Evolutionary conservation across 1,140 invertebrate species (phyloP), one percentile per base, ranked within the genome.

Genomic region (Subanguina moxae): DNA sequence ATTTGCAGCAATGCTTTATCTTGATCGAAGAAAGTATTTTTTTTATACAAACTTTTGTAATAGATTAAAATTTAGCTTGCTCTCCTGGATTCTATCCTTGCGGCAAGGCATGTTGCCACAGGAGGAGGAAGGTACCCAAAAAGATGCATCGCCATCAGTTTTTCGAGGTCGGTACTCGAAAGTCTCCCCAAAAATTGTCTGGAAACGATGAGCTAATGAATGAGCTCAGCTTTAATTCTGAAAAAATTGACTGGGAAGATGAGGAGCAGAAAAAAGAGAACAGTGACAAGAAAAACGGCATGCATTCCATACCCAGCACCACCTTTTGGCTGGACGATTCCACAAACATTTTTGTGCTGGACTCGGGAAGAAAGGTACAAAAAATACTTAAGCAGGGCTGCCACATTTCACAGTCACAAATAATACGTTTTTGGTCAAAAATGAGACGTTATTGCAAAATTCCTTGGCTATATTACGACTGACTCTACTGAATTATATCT

Each of bases 281-380:
- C 1, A 15, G 48, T 52, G 3, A 52, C 3, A 52, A 52, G 48
- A 19, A 52, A 15, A 1, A 25, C 23, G 15, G 15, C n/a, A 52
- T 21, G 48, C 48, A 19, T 52, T 52, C 23, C n/a, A 52, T 15
- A 3, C 23, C 48, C n/a, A 21, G n/a, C n/a, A 61, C 58, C 3
- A 61, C 58, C 8, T 61, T 61, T 61, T 43, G 27, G 28, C 58
- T 61, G 3, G 58, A 61, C n/a, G 58, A 61, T 30, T 61, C 58
- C 19, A 61, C 58, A 3, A 61, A 61, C n/a, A 61, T 61, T 61
- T 58, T 61, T 43, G 27, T 61, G 28, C 28, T 61, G 19, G 19
- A 61, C 17, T 30, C 58, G 3, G 58, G 48, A 25, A 38, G 32
- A 38, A 38, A 38, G 32, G 32, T 38, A 5, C 3, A 38, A 38